Conservation (phyloP, 2,888 invertebrate genomes). For the Eulithis testata region DNA sequence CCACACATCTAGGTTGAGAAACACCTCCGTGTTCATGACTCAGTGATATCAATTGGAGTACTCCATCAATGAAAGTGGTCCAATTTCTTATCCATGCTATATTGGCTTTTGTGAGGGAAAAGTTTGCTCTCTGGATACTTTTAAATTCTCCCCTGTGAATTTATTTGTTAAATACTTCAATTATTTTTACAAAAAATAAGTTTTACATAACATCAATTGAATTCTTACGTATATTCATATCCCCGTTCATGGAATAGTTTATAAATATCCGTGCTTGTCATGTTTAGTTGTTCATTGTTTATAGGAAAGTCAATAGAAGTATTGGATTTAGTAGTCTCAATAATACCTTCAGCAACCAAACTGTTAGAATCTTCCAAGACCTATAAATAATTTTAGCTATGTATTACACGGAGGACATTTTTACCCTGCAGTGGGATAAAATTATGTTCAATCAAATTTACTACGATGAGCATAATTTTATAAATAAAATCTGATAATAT, state of each 20-base stretch:
- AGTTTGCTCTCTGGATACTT: constrained; percentile 52
- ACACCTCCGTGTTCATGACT: constrained; percentile 84
- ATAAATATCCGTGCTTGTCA: constrained; percentile 13
- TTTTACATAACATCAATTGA: background rate
- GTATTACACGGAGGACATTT: background rate
- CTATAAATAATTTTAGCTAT: constrained; percentile 6
- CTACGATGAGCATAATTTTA: constrained; percentile 12
- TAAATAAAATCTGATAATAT: background rate
- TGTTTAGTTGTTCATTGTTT: background rate
- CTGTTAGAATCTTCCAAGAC: constrained; percentile 13
- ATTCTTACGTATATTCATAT: constrained; percentile 25
- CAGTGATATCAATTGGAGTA: constrained; percentile 91
- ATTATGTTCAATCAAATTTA: too few species aligned
- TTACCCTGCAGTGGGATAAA: too few species aligned
- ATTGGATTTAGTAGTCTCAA: constrained; percentile 9
- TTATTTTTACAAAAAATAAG: too few species aligned
- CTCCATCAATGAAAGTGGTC: constrained; percentile 92
- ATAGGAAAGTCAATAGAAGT: background rate
- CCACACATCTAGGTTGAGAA: constrained; percentile 83
- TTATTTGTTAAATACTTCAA: background rate
- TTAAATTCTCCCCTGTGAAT: constrained; percentile 56
- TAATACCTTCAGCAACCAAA: constrained; percentile 19
- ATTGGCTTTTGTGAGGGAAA: constrained; percentile 57
- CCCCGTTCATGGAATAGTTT: constrained; percentile 24
- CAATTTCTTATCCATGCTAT: constrained; percentile 89